Percentiles rank a stretch among this genome's conserved stretches.
phyloP scores from a whole-genome alignment of 2,888 invertebrate genomes.

The Netelia virgata region DNA sequence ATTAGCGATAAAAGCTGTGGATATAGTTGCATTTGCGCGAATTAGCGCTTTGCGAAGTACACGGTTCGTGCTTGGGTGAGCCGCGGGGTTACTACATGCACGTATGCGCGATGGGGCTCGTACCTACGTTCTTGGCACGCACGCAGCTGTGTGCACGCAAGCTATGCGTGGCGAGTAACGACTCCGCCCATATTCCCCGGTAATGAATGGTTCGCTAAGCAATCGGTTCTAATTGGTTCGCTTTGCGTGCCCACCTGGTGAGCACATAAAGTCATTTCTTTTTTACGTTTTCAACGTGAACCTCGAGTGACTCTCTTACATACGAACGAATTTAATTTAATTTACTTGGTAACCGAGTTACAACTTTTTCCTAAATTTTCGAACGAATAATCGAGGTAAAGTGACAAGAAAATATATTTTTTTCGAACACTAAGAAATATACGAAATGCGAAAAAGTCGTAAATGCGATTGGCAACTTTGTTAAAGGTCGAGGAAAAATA shows the following conservation, averaged over 20 bases:
- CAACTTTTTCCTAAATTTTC: too few relatives aligned
- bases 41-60: conserved; percentile 27
- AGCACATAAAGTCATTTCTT: conserved; percentile 31
- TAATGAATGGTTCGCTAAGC: conserved; percentile 62
- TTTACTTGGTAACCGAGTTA: background rate
- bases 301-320: conserved; percentile 17
- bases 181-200: conserved; percentile 62
- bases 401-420: too few relatives aligned
- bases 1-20: background rate
- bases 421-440: too few relatives aligned
- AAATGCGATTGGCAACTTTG: too few relatives aligned
- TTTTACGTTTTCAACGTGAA: conserved; percentile 15
- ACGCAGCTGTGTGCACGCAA: conserved; percentile 40
- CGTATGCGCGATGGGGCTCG: conserved; percentile 4
- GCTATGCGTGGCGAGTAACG: conserved; percentile 46
- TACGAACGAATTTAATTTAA: background rate
- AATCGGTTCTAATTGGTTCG: conserved; percentile 68
- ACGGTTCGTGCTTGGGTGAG: background rate
- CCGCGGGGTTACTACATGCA: background rate
- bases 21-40: conserved; percentile 46
- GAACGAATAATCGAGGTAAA: too few relatives aligned
- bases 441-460: too few relatives aligned
- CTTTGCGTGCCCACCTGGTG: conserved; percentile 35
- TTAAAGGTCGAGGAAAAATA: too few relatives aligned
- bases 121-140: background rate